Conservation (phyloP, 35 echinoderm and acorn worm genomes). For the Ophiothrix spiculata region DNA sequence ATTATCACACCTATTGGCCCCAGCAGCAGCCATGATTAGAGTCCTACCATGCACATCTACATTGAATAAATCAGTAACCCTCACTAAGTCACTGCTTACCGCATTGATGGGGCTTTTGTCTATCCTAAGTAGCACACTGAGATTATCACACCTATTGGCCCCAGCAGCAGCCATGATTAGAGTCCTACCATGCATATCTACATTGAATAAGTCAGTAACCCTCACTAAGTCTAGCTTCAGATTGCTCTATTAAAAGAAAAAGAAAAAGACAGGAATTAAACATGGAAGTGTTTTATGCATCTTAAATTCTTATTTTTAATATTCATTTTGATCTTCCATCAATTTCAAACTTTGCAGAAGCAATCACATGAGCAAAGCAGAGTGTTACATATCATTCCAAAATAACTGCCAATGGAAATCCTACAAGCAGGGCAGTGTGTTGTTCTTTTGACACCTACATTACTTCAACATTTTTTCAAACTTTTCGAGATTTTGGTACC, state of each 20-base stretch:
- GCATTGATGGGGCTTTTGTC: too few relatives aligned
- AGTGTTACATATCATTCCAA: too few relatives aligned
- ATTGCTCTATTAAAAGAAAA: conserved; percentile 48
- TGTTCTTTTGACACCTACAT: too few relatives aligned
- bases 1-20: conserved; percentile 91
- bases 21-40: conserved; percentile 80
- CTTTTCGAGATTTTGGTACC: too few relatives aligned
- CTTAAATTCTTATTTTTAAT: neutral
- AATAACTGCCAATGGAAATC: too few relatives aligned
- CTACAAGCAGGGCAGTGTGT: too few relatives aligned
- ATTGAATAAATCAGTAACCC: conserved; percentile 64
- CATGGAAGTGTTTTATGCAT: neutral
- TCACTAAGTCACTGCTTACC: too few relatives aligned
- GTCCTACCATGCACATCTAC: conserved; percentile 75
- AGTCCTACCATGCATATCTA: conserved; percentile 73
- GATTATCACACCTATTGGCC: conserved; percentile 92
- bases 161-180: conserved; percentile 83
- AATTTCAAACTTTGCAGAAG: too few relatives aligned
- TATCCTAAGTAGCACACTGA: conserved; percentile 66
- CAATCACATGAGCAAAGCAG: too few relatives aligned
- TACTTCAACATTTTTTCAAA: too few relatives aligned
- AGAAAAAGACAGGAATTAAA: neutral
- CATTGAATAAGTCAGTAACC: conserved; percentile 62
- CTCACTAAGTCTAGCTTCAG: conserved; percentile 33
- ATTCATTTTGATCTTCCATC: too few relatives aligned